These are phyloP conservation scores for Zaprionus kolodkinae DNA, from an alignment of 1,140 invertebrate genomes.

Conservation along the genomic window DNA sequence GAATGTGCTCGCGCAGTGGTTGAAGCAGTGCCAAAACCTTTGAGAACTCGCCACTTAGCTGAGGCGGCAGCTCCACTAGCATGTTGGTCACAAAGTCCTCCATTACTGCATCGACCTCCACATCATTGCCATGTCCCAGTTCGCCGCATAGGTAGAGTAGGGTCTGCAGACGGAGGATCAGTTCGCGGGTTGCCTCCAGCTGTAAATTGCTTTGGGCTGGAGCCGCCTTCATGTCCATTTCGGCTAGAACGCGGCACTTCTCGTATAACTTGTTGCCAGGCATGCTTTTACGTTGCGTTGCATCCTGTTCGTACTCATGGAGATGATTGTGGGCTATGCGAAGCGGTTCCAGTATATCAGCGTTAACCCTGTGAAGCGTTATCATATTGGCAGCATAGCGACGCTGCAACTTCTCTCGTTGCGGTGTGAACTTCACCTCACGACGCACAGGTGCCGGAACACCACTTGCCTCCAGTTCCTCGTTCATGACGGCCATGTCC, in stretches of 20 bases:
- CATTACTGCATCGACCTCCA: constrained; percentile 36
- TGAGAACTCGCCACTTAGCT: constrained; percentile 10
- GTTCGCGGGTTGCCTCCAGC: constrained; percentile 8
- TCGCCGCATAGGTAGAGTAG: constrained; percentile 43
- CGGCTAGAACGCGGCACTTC: constrained; percentile 49
- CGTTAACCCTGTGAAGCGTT: constrained; percentile 51
- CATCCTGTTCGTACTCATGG: constrained; percentile 9
- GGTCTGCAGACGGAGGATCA: constrained; percentile 53
- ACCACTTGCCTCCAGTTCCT: constrained; percentile 24
- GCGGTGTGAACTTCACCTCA: constrained; percentile 31
- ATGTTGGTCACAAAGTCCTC: constrained; percentile 33
- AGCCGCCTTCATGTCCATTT: constrained; percentile 43
- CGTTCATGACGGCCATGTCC: constrained; percentile 43
- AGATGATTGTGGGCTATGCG: constrained; percentile 37
- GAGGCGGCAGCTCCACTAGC: constrained; percentile 9
- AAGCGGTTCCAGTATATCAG: constrained; percentile 41
- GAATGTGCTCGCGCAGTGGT: constrained; percentile 19
- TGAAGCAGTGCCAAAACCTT: constrained; percentile 2
- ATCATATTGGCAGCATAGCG: constrained; percentile 40
- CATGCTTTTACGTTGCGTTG: not conserved
- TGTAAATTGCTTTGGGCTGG: not conserved
- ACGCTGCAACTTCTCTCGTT: constrained; percentile 40
- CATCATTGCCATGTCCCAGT: constrained; percentile 36
- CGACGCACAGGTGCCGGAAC: constrained; percentile 9
- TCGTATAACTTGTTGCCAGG: constrained; percentile 27